Base-by-base conservation (phyloP, 2,888 invertebrate species). In the Agrotis segetum region DNA sequence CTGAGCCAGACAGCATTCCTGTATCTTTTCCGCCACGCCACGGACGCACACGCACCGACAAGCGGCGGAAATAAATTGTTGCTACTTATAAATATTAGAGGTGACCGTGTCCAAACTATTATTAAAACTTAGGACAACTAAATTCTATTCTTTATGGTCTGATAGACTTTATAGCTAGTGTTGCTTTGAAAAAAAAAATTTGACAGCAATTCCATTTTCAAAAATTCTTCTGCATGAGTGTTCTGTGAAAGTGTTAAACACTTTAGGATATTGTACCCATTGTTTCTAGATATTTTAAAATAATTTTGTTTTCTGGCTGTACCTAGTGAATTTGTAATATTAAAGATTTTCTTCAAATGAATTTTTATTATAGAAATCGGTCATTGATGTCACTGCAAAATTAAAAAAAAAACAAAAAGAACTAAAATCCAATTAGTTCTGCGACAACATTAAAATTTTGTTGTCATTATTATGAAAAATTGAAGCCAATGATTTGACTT, bases 1-100 rank as follows among this genome's bases (percentile, higher is more conserved):
- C 70, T 44, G 50, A 70, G 61, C 77, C 61, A 61, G 81, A 70
- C 77, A 65, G 61, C 77, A 77, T 77, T 77, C 77, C 71, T 81
- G 77, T 52, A 81, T 77, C 55, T 81, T 77, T 77, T 81, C 81
- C 61, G 55, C 55, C 29, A 60, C 56, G 72, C 63, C 55, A 77
- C 58, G 16, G 72, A 59, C 58, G 49, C 60, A 40, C 21, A 50
- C 58, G 59, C 61, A 55, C 19, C 47, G 49, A 63, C 34, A 46
- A 49, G 77, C 81, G 50, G 16, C 69, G 63, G 69, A 77, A 69
- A 69, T 77, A 76, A 47, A 76, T 61, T 44, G 24, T 34, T 47
- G n/a, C 47, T 46, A 55, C 66, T 29, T 55, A 55, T 79, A 55
- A 80, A 63, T 79, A 29, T 65, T 44, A 52, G 46, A 65, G 14